Evolutionary conservation across 2,797 vertebrate species (phyloP).

Genomic region (Euthynnus affinis): DNA sequence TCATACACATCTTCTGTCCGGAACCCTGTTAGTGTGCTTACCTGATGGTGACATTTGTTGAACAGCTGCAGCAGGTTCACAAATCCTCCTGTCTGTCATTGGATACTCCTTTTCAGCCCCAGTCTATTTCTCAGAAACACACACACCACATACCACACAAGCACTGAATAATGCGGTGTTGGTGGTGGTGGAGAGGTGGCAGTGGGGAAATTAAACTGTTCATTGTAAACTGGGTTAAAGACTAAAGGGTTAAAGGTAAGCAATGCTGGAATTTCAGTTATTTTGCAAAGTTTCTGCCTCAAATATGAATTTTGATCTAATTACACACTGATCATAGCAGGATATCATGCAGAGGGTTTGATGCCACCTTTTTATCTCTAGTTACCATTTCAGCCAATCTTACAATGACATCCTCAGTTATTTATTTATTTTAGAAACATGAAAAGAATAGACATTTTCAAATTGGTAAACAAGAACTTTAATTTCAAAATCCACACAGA

Average conservation of each 20-base stretch:
- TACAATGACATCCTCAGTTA: conserved; percentile 3
- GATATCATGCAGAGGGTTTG: conserved; percentile 37
- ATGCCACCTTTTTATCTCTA: conserved; percentile 36
- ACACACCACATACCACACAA: conserved; percentile 12
- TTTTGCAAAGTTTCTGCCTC: conserved; percentile 31
- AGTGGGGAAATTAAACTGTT: conserved; percentile 38
- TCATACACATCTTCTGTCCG: conserved; percentile 13
- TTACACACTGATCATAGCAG: conserved; percentile 42
- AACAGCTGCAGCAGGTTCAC: conserved; percentile 59
- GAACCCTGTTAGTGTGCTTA: conserved; percentile 35
- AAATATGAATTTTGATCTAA: conserved; percentile 54
- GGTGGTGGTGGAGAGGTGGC: neutral
- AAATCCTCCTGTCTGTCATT: conserved; percentile 69
- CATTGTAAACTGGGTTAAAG: conserved; percentile 15
- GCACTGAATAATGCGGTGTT: neutral
- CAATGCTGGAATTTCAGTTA: conserved; percentile 24
- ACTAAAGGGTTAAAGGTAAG: conserved; percentile 39
- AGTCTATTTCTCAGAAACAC: conserved; percentile 25
- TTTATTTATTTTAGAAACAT: conserved; percentile 27
- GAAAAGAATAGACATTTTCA: neutral
- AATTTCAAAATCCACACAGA: conserved; percentile 13
- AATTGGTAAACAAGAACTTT: neutral
- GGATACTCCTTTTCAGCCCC: conserved; percentile 54
- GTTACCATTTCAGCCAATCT: conserved; percentile 43
- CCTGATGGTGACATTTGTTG: conserved; percentile 49